Conservation (phyloP, 2,888 invertebrate species). For the Drosophila austrosaltans region DNA sequence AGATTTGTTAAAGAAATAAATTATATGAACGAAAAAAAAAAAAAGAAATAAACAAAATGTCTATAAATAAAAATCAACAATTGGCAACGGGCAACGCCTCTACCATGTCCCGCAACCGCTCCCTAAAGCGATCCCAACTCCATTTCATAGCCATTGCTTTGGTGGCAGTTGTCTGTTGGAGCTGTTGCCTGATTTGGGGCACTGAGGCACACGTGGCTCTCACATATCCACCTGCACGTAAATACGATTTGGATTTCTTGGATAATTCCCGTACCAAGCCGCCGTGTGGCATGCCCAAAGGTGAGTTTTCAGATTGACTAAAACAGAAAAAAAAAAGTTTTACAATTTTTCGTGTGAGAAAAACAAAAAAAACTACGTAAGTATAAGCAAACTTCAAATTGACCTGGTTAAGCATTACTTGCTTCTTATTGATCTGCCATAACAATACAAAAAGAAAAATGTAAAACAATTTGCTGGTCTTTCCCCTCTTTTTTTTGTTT, state of each 20-base stretch:
- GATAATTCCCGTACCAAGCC: constrained; percentile 94
- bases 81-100: constrained; percentile 39
- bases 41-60: constrained; percentile 38
- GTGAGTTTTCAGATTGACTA: constrained; percentile 84
- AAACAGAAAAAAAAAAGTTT: too few relatives aligned
- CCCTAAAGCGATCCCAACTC: background rate
- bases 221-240: constrained; percentile 94
- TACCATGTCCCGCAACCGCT: background rate
- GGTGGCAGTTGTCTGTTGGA: constrained; percentile 39
- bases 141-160: background rate
- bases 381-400: background rate
- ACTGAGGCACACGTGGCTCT: constrained; percentile 89
- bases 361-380: background rate
- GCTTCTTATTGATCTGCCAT: constrained; percentile 10
- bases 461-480: constrained; percentile 5
- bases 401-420: constrained; percentile 21
- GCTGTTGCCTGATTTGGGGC: constrained; percentile 39
- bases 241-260: constrained; percentile 95
- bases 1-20: constrained; percentile 49
- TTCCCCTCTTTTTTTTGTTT: background rate
- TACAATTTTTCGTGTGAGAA: constrained; percentile 31
- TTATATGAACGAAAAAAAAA: constrained; percentile 32
- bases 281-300: constrained; percentile 98
- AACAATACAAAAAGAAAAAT: constrained; percentile 5
- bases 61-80: constrained; percentile 52